A percentile compares a stretch with the other conserved stretches of the same genome.
These are phyloP conservation scores for Heliothis subflexa DNA, from an alignment of 1,140 invertebrate species.

Conservation along the genomic window DNA sequence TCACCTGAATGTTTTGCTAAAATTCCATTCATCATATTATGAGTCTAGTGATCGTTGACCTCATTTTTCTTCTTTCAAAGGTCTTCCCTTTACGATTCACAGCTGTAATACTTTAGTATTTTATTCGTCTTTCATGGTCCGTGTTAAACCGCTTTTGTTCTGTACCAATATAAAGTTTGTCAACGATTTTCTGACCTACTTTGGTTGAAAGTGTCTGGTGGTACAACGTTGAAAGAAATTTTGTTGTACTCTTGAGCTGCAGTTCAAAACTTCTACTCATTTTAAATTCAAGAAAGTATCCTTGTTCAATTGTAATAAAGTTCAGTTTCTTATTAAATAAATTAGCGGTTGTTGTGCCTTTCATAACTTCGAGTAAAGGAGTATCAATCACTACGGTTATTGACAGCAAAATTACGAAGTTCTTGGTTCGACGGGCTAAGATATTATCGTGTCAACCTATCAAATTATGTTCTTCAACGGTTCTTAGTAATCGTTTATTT, in stretches of 20 bases:
- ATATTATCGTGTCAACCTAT: slow-evolving; percentile 13
- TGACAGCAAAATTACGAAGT: neutral
- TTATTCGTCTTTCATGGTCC: slow-evolving; percentile 13
- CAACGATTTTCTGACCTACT: slow-evolving; percentile 26
- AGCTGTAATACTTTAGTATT: slow-evolving; percentile 38
- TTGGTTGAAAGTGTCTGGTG: slow-evolving; percentile 6
- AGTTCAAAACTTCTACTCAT: neutral
- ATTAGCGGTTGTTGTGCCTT: neutral
- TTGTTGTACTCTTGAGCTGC: neutral
- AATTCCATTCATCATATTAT: slow-evolving; percentile 24
- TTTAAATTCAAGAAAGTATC: neutral
- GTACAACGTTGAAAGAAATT: neutral
- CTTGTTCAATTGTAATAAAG: neutral
- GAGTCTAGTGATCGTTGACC: slow-evolving; percentile 35
- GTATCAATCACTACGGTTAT: neutral
- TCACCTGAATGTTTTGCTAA: slow-evolving; percentile 25
- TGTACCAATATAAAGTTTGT: slow-evolving; percentile 12
- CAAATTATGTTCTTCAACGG: neutral
- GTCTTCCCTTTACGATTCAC: slow-evolving; percentile 26
- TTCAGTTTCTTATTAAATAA: neutral
- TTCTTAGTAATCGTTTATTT: neutral
- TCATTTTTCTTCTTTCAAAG: slow-evolving; percentile 28
- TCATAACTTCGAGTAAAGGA: neutral
- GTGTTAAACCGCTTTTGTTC: slow-evolving; percentile 10
- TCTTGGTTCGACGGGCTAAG: neutral